These are phyloP conservation scores for Agapornis canus DNA, from an alignment of 2,797 vertebrate species.

Conservation along the genomic window DNA sequence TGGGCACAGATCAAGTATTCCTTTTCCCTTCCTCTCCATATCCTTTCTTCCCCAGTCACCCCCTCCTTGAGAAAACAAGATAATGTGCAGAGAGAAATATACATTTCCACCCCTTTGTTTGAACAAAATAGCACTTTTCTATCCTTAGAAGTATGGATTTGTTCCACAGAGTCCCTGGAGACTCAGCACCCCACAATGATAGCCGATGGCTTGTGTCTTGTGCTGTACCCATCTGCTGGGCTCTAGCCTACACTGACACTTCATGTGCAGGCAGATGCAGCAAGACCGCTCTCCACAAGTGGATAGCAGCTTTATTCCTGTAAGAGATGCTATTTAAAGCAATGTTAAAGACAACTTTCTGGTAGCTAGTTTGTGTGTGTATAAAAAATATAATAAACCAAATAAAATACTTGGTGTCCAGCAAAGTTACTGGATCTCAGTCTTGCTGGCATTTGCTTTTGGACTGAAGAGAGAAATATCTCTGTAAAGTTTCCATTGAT, in stretches of 20 bases:
- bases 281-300: neutral
- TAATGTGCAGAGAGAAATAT: neutral
- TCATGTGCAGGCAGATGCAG: neutral
- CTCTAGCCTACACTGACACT: neutral
- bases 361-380: neutral
- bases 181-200: neutral
- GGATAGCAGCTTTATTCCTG: neutral
- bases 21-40: neutral
- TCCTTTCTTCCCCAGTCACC: neutral
- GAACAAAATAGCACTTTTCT: neutral
- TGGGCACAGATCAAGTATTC: neutral
- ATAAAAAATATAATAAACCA: neutral
- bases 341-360: constrained; percentile 5
- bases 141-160: neutral
- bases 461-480: constrained; percentile 32
- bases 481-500: constrained; percentile 55
- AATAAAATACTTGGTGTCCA: constrained; percentile 43
- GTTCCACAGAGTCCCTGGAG: neutral
- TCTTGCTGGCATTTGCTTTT: constrained; percentile 27
- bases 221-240: neutral
- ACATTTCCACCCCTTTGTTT: neutral
- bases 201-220: neutral
- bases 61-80: neutral
- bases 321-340: neutral
- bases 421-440: constrained; percentile 6